A percentile compares a stretch with the other conserved stretches of the same genome.
Conservation (phyloP, 1,140 invertebrate species). For the Drepana arcuata region DNA sequence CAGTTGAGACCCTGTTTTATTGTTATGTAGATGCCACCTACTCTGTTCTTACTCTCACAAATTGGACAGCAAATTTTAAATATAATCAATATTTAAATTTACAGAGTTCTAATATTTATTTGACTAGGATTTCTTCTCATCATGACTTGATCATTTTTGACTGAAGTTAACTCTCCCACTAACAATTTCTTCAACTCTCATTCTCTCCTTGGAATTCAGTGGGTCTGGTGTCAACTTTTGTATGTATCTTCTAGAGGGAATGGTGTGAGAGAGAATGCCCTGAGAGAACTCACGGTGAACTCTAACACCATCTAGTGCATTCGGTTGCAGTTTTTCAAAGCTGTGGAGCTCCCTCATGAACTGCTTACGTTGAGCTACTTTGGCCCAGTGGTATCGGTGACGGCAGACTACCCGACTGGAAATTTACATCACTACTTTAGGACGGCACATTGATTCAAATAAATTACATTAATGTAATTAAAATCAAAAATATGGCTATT, state of each 20-base stretch:
- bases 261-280: constrained; percentile 61
- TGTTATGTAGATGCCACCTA: too few species aligned
- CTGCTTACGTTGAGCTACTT: constrained; percentile 47
- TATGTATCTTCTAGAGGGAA: constrained; percentile 54
- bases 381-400: constrained; percentile 55
- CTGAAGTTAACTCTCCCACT: constrained; percentile 43
- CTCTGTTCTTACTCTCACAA: too few species aligned
- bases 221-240: constrained; percentile 55
- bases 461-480: too few species aligned
- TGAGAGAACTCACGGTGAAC: constrained; percentile 66
- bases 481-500: too few species aligned
- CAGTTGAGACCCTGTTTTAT: too few species aligned
- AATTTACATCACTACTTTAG: too few species aligned
- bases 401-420: constrained; percentile 58
- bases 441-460: too few species aligned
- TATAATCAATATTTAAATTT: too few species aligned
- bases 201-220: constrained; percentile 43
- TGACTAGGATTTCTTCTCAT: too few species aligned
- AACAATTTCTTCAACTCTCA: constrained; percentile 59
- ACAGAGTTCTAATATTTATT: too few species aligned
- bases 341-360: constrained; percentile 62
- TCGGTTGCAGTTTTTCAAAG: constrained; percentile 58
- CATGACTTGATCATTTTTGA: too few species aligned
- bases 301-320: constrained; percentile 61
- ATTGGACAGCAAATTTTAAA: too few species aligned